Conservation (phyloP, 1,140 invertebrate species). For the Homalodisca vitripennis region DNA sequence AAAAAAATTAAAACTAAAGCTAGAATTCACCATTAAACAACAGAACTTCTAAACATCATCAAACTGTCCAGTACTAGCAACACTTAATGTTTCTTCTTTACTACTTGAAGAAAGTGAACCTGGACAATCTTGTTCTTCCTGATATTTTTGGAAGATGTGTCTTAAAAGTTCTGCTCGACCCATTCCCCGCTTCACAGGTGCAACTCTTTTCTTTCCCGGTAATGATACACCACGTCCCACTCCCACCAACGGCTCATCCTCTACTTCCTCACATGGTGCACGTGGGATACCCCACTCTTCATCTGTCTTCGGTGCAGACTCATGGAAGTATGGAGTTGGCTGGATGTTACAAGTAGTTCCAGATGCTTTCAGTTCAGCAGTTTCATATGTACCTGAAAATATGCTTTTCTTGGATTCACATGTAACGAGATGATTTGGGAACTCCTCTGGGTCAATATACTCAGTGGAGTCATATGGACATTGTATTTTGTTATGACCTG, state of each 20-base stretch:
- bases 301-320: background rate
- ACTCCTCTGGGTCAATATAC: slow-evolving; percentile 12
- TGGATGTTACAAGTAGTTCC: background rate
- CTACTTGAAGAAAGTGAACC: too few relatives aligned
- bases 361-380: background rate
- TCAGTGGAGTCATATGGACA: slow-evolving; percentile 23
- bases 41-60: too few relatives aligned
- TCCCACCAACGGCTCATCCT: background rate
- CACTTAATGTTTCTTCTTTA: too few relatives aligned
- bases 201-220: background rate
- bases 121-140: too few relatives aligned
- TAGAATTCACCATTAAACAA: too few relatives aligned
- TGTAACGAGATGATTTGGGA: background rate
- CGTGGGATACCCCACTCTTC: background rate
- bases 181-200: background rate
- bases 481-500: background rate
- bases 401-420: background rate
- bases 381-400: background rate
- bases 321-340: background rate
- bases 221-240: background rate
- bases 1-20: too few relatives aligned
- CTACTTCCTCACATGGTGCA: background rate
- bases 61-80: too few relatives aligned
- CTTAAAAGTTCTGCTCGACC: background rate
- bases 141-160: too few relatives aligned